phyloP scores from a whole-genome alignment of 2,888 invertebrate species.

The Spodoptera picta region DNA sequence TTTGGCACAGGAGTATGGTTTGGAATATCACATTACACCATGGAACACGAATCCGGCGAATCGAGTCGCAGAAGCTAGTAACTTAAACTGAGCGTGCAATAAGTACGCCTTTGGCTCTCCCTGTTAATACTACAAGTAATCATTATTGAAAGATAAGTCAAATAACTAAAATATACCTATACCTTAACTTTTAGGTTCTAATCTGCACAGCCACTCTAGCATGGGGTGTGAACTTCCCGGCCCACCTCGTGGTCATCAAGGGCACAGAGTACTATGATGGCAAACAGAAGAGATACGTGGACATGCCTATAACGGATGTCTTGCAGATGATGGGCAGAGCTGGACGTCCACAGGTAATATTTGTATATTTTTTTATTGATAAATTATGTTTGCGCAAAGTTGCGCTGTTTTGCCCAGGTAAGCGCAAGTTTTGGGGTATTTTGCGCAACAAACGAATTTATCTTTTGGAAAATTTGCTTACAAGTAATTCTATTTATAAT shows the following conservation, averaged over 20 bases:
- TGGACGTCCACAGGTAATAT: conserved; percentile 93
- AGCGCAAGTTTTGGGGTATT: neutral
- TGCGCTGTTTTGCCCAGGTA: neutral
- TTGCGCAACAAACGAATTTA: neutral
- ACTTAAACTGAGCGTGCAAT: no score
- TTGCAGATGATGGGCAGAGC: conserved; percentile 99
- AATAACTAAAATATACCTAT: neutral
- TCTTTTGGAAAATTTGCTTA: no score
- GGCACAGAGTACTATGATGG: conserved; percentile 99
- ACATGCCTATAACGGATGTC: conserved; percentile 99
- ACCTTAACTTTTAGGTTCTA: conserved; percentile 90
- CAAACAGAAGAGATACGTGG: conserved; percentile 98
- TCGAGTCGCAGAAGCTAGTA: no score
- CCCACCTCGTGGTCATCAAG: conserved; percentile 99
- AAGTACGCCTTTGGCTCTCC: no score
- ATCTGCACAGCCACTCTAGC: conserved; percentile 99
- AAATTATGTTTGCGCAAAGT: neutral
- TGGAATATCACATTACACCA: no score
- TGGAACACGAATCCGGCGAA: no score
- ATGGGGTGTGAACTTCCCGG: conserved; percentile 99
- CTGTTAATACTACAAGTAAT: no score
- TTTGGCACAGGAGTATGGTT: no score
- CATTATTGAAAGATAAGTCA: no score
- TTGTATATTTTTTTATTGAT: neutral
- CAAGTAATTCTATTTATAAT: no score